These are phyloP conservation scores for Pseudomyrmex sp. DNA, from an alignment of 1,140 invertebrate species.

Conservation along the genomic window DNA sequence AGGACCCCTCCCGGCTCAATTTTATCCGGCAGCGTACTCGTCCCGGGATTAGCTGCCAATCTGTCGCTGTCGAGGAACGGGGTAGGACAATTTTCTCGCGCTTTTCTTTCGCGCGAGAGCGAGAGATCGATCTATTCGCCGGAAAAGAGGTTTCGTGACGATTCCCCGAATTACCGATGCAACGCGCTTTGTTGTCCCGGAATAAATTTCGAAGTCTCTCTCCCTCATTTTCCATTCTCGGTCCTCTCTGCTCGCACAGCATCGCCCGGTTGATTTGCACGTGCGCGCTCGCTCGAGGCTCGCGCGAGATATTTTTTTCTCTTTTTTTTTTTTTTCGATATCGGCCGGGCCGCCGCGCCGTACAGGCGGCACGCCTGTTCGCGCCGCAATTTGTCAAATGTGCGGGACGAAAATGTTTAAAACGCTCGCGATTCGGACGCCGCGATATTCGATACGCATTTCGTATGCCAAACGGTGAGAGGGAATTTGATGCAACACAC, in stretches of 20 bases:
- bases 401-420: conserved; percentile 33
- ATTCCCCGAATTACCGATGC: conserved; percentile 40
- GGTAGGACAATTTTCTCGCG: conserved; percentile 52
- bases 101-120: conserved; percentile 31
- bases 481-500: not conserved
- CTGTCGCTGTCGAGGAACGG: conserved; percentile 13
- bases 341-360: not conserved
- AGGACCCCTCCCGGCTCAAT: conserved; percentile 16
- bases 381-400: conserved; percentile 41
- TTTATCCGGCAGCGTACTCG: conserved; percentile 34
- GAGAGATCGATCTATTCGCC: conserved; percentile 25
- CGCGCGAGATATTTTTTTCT: not conserved
- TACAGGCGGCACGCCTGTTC: not conserved
- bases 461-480: not conserved
- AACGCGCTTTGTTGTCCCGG: conserved; percentile 32
- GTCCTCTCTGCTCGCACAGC: not conserved
- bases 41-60: conserved; percentile 55
- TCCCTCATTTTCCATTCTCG: no score
- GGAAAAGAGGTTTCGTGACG: not conserved
- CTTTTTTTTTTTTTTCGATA: not conserved
- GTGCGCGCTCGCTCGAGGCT: not conserved
- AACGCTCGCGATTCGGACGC: conserved; percentile 11
- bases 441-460: conserved; percentile 28
- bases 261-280: conserved; percentile 5
- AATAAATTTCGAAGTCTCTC: conserved; percentile 30